A percentile compares a stretch with the other conserved stretches of the same genome.
phyloP scores from a whole-genome alignment of 2,113 vertebrate species.

The Melanostigma gelatinosum region DNA sequence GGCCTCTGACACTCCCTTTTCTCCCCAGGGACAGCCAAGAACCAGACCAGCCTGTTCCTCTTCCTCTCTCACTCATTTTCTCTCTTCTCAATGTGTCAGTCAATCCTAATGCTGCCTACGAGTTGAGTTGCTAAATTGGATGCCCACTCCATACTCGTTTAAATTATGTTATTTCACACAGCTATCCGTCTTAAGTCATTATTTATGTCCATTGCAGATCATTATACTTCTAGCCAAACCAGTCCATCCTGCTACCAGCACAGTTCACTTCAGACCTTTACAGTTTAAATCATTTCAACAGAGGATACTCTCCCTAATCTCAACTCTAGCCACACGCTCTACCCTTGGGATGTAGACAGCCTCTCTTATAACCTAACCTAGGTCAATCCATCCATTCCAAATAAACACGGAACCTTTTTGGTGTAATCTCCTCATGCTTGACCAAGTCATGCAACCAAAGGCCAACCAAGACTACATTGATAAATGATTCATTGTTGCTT shows the following conservation, averaged over 20 bases:
- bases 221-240: neutral
- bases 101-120: slow-evolving; percentile 26
- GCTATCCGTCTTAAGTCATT: neutral
- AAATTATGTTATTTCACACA: neutral
- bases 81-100: slow-evolving; percentile 38
- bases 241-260: neutral
- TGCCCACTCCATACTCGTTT: neutral
- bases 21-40: slow-evolving; percentile 73
- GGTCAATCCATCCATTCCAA: neutral
- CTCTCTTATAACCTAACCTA: neutral
- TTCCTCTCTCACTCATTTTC: slow-evolving; percentile 23
- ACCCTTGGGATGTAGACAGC: neutral
- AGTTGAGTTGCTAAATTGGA: slow-evolving; percentile 32
- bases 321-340: neutral
- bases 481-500: neutral
- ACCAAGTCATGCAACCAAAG: neutral
- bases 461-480: neutral
- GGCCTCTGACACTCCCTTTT: slow-evolving; percentile 68
- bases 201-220: neutral
- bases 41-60: slow-evolving; percentile 77
- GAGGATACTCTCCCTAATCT: neutral
- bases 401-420: neutral
- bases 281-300: neutral
- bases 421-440: neutral
- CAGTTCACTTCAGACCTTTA: neutral